Percentiles rank a stretch among this genome's conserved stretches.
Evolutionary conservation across 2,797 vertebrate species (phyloP).

Genomic region (Salmo trutta): DNA sequence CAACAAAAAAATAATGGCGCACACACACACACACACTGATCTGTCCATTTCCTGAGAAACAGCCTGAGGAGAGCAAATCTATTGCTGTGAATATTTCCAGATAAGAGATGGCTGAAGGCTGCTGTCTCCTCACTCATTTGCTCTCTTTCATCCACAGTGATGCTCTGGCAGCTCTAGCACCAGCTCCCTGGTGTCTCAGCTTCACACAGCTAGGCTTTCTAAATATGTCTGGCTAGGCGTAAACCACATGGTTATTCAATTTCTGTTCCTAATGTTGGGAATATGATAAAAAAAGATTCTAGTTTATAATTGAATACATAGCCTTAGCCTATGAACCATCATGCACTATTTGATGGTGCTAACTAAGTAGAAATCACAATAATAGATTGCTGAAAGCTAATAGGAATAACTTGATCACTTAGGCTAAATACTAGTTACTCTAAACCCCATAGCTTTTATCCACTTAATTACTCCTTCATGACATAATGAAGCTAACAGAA

Average conservation of each 20-base stretch:
- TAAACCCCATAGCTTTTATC: neutral
- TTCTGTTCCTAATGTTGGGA: constrained; percentile 3
- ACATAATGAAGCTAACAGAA: neutral
- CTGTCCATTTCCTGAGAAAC: constrained; percentile 20
- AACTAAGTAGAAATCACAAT: neutral
- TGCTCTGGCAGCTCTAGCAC: constrained; percentile 19
- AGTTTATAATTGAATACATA: neutral
- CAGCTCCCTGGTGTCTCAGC: constrained; percentile 18
- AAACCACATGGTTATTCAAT: neutral
- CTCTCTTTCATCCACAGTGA: constrained; percentile 2
- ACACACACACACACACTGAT: constrained; percentile 1
- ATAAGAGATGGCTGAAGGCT: constrained; percentile 35
- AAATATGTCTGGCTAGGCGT: neutral
- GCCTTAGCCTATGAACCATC: neutral
- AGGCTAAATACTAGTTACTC: neutral
- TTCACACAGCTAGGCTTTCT: neutral
- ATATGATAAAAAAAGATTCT: neutral
- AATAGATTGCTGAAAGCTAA: neutral
- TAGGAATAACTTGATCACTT: neutral
- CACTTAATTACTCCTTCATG: neutral
- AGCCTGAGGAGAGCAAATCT: constrained; percentile 3
- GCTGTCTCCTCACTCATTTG: constrained; percentile 27
- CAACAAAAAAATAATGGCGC: neutral
- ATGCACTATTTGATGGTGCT: neutral
- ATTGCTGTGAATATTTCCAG: constrained; percentile 25